Base-by-base conservation (phyloP, 2,888 invertebrate genomes). In the Ennomos quercinarius region DNA sequence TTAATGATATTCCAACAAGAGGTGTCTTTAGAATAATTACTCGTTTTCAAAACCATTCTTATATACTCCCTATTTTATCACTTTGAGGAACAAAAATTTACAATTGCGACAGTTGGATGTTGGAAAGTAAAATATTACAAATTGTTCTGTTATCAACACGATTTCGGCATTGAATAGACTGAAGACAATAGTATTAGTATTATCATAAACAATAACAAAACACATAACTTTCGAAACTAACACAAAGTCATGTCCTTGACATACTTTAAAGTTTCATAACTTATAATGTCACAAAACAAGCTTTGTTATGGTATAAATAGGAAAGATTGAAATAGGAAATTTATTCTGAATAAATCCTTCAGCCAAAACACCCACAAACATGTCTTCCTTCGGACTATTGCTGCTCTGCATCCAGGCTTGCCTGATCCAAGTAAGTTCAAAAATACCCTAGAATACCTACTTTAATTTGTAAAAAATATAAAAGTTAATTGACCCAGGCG, bases 371-470 rank as follows among this genome's bases (percentile, higher is more conserved):
- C 34, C 10, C 61, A 56, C 46, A 67, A 69, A 67, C 63, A 78
- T 78, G 76, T 70, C 70, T 56, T 61, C 74, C 52, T 72, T 74
- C 36, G 57, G 69, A 39, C 39, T 63, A 54, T 37, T 67, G 1
- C 41, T 76, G 11, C 57, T 78, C 52, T 76, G 73, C 72, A 55
- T 71, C 57, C 78, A 78, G 61, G 75, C 76, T 67, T 77, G 74
- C 69, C 67, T 78, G 66, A 53, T 78, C 56, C 78, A 78, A 73
- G 80, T 81, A 67, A 63, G 37, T 27, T 3, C 3, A 27, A 4
- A 4, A 27, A 27, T 27, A 27, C 6, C 27, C 5, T 6, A 27
- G 27, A 27, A 6, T 27, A 27, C n/a, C n/a, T n/a, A n/a, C 6
- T 27, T 27, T 27, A 4, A 27, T 5, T 4, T 27, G 27, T 27